Evolutionary conservation across 2,797 vertebrate genomes (phyloP), one percentile per base, ranked within the genome.

Genomic region (Hydrocynus forskahlii): DNA sequence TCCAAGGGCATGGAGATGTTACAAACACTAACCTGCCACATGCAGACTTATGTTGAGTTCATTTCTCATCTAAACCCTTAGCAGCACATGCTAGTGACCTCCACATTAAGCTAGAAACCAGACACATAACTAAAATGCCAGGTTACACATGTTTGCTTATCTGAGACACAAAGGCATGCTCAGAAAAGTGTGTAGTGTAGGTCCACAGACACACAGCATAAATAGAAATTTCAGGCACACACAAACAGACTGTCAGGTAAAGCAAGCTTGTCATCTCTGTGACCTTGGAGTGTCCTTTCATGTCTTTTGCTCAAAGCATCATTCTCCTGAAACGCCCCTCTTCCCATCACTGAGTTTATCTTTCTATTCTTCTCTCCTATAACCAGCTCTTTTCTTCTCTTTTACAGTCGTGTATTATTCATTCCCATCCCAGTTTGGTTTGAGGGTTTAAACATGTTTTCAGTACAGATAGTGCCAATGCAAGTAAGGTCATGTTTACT

Each of bases 251-350:
- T 69, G 67, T 67, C 70, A 73, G 67, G 23, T 57, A 72, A 63
- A 52, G 62, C 80, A 67, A 77, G 25, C 48, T 48, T 21, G n/a
- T 76, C 40, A 21, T 29, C 48, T 62, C 43, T 23, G 48, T 60
- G 52, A 77, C 78, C 75, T 78, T 38, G 78, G 64, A 64, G 62
- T 80, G 80, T 76, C 63, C 67, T 84, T 77, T 81, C 59, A 82
- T 70, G 80, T 80, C 82, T 78, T 21, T 43, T 25, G 14, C 66
- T 76, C 35, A 76, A 76, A 60, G 69, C 75, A 73, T 62, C 23
- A 38, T 35, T 23, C 67, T 64, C 14, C 55, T 64, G 17, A 64
- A 48, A 55, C 21, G 48, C 21, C 17, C 40, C 12, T 66, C 54
- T 67, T 72, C 40, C 67, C 7, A 17, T 50, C 68, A 45, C 23